Conservation (phyloP, 2,888 invertebrate species). For the Trissonchulus latispiculum region DNA sequence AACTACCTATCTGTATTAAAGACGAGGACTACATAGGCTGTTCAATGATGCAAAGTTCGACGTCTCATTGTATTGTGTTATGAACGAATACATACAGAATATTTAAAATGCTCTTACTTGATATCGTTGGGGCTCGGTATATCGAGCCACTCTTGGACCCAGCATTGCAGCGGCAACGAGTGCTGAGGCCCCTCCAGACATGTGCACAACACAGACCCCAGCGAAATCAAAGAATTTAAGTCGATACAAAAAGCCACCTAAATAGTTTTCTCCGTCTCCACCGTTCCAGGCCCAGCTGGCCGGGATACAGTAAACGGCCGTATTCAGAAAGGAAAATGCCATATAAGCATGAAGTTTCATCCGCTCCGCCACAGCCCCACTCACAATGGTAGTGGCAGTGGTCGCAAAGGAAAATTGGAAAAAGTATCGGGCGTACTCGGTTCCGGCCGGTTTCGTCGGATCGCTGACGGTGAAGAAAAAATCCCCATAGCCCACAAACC, state of each 20-base stretch:
- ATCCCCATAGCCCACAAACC: constrained; percentile 72
- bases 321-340: constrained; percentile 31
- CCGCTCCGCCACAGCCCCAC: constrained; percentile 81
- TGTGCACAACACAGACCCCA: constrained; percentile 13
- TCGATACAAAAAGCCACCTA: constrained; percentile 24
- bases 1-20: too few relatives aligned
- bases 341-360: constrained; percentile 42
- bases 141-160: constrained; percentile 3
- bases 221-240: constrained; percentile 21
- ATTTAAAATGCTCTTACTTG: too few relatives aligned
- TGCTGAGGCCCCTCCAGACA: constrained; percentile 15
- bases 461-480: constrained; percentile 64
- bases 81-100: too few relatives aligned
- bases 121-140: constrained; percentile 14
- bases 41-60: too few relatives aligned
- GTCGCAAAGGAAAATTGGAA: constrained; percentile 74
- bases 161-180: constrained; percentile 13
- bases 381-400: constrained; percentile 78
- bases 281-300: constrained; percentile 35
- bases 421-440: too few relatives aligned
- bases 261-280: constrained; percentile 32
- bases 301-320: constrained; percentile 28
- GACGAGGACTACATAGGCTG: too few relatives aligned
- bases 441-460: constrained; percentile 60
- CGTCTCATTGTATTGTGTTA: too few relatives aligned